Percentiles rank a stretch among this genome's conserved stretches.
These are phyloP conservation scores for Echinarachnius parma DNA, from an alignment of 53 echinoderm and acorn worm species.

Conservation along the genomic window DNA sequence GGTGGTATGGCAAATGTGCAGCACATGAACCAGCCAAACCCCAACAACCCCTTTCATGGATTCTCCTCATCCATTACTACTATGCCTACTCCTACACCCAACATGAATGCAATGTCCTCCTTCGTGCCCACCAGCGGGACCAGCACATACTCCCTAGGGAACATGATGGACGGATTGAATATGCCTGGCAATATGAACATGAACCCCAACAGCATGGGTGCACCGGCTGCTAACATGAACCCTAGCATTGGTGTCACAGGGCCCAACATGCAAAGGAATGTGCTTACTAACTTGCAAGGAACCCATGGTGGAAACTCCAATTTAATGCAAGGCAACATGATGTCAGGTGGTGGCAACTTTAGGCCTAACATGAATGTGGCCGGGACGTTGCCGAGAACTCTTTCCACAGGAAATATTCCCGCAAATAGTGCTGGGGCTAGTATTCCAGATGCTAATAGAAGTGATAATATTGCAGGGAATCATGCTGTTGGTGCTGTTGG, in stretches of 20 bases:
- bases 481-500: slow-evolving; percentile 49
- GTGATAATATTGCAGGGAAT: slow-evolving; percentile 53
- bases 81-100: slow-evolving; percentile 79
- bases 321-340: slow-evolving; percentile 57
- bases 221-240: slow-evolving; percentile 46
- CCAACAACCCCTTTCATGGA: slow-evolving; percentile 82
- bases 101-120: slow-evolving; percentile 80
- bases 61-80: slow-evolving; percentile 69
- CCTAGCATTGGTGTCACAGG: slow-evolving; percentile 41
- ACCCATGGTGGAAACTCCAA: slow-evolving; percentile 50
- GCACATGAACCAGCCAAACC: slow-evolving; percentile 70
- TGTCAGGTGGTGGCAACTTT: slow-evolving; percentile 41
- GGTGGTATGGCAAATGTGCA: slow-evolving; percentile 59
- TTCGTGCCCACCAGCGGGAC: slow-evolving; percentile 75
- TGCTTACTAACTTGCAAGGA: slow-evolving; percentile 54
- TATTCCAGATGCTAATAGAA: slow-evolving; percentile 43
- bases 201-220: slow-evolving; percentile 53
- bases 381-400: slow-evolving; percentile 46
- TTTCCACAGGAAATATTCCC: slow-evolving; percentile 37
- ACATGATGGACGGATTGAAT: slow-evolving; percentile 64
- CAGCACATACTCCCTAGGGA: slow-evolving; percentile 58
- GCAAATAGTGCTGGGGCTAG: slow-evolving; percentile 47
- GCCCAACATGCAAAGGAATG: slow-evolving; percentile 51
- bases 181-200: slow-evolving; percentile 63
- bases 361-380: slow-evolving; percentile 49